Base-by-base conservation (phyloP, 2,797 vertebrate species). In the Bovichtus variegatus region DNA sequence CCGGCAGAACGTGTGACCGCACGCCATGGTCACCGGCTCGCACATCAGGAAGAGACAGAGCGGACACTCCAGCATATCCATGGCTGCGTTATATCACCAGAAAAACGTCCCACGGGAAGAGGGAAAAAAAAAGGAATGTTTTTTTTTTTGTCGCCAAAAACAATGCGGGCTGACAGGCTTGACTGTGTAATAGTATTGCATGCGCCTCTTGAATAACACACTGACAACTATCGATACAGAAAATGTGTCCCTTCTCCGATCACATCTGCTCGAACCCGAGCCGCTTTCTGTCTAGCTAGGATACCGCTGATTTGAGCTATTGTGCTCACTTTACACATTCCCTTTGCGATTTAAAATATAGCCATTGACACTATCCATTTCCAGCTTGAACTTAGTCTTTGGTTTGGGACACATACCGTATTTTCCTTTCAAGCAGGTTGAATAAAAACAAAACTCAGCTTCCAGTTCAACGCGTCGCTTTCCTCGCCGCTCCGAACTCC, bases 1-100 rank as follows among this genome's bases (percentile, higher is more conserved):
- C 67, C 94, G 93, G 89, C 97, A 98, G 78, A 96, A 96, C 9
- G 96, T 94, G 90, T 97, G 97, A 0, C 97, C 97, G 90, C 97
- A 98, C 5, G 91, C 85, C 83, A 95, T 80, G n/a, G 96, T 97
- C 82, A 96, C 94, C 46, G 97, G 96, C 75, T 97, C 96, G 87
- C 92, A 93, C 86, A 98, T 94, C 5, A 95, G 86, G 70, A 95
- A 92, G 70, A 87, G 91, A 34, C 97, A 98, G 19, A 91, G 76
- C 1, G 96, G 96, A 70, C 97, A 98, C 71, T 94, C 93, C 84
- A 97, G 91, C 31, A 95, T 44, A 9, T 97, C 96, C 96, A 95
- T 95, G 21, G 53, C n/a, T 9, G 69, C 16, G 10, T 83, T 82
- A 65, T 76, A 71, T 87, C 85, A 80, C 75, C 71, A 43, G 8